Evolutionary conservation across 1,140 invertebrate species (phyloP), one percentile per base, ranked within the genome.

Genomic region (Apis cerana): DNA sequence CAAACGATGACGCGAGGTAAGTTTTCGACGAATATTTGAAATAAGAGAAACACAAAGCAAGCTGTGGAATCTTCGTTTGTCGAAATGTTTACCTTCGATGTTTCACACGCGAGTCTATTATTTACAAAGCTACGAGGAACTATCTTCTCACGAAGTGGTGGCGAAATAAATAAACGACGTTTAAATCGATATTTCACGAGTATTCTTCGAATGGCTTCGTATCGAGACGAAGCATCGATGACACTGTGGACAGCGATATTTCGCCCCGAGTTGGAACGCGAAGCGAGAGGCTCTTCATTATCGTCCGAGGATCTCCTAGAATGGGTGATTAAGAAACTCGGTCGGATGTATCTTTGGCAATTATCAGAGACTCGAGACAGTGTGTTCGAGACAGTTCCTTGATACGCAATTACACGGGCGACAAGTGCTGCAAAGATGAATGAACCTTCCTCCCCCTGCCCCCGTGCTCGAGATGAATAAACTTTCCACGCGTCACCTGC

Each of bases 331-430:
- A 58, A 78, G 64, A 54, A 69, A 58, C 19, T 5, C 67, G 56
- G 48, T 61, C 17, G 59, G 23, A 69, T 52, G 23, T 61, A 62
- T 80, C 54, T 62, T 54, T n/a, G 54, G 65, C 59, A 71, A 80
- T 77, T 82, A 78, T 78, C 75, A 78, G 17, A 56, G 65, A 33
- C n/a, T 58, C 48, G 19, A 50, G 43, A 70, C 13, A 23, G 43
- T 8, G n/a, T 23, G 21, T 56, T 76, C 78, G 62, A 59, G 23
- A 86, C 71, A 68, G 62, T 85, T 68, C 56, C 50, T 54, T 70
- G 62, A 78, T 70, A 61, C 64, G 58, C 83, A 83, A 85, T 86
- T 87, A 87, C 80, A 33, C 48, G 33, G 54, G 71, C 54, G 71
- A 74, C 71, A 58, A 74, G 71, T 59, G 54, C 70, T n/a, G 71